Evolutionary conservation across 2,113 vertebrate species (phyloP), one percentile per base, ranked within the genome.

Genomic region (Calidris pugnax): DNA sequence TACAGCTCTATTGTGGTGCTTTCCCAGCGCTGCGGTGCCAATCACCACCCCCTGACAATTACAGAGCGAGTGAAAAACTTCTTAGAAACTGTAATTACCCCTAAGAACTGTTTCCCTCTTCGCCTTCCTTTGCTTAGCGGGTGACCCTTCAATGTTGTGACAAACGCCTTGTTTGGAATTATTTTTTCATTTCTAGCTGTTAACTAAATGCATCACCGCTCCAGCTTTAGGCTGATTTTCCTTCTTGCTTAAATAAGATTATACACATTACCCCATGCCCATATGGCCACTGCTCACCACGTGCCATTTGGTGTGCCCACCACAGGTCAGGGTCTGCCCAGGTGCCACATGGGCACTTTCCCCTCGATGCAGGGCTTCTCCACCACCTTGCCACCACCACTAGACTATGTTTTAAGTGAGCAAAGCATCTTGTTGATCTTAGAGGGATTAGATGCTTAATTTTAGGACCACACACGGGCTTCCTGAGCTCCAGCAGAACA

Each of bases 111-210:
- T 90, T 95, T 95, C 88, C 85, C 67, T 94, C 90, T n/a, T 28
- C 23, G 39, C 66, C 78, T 2, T 87, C 85, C 92, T 64, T 68
- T 1, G 16, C 95, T 51, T 95, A 73, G 94, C 8, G 6, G 90
- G 90, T 90, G 82, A 97, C 94, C 95, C 92, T 80, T 76, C 78
- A 93, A 53, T 93, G 90, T 94, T 96, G 85, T 95, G 95, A 96
- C 96, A 95, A 94, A 96, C 1, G 19, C 75, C 78, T 48, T 45
- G 63, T 85, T 96, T 73, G 35, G 75, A 66, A 82, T 64, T 68
- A 90, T 94, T 91, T 96, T 95, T 90, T 79, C 82, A 57, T 93
- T 79, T 91, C 87, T 48, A 67, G 87, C 87, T 60, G 69, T 72
- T 96, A 85, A 72, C 79, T 18, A 76, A 74, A 39, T 57, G 9